A percentile compares a stretch with the other conserved stretches of the same genome.
These are phyloP conservation scores for Rhorus exstirpatorius DNA, from an alignment of 2,888 invertebrate species.

Conservation along the genomic window DNA sequence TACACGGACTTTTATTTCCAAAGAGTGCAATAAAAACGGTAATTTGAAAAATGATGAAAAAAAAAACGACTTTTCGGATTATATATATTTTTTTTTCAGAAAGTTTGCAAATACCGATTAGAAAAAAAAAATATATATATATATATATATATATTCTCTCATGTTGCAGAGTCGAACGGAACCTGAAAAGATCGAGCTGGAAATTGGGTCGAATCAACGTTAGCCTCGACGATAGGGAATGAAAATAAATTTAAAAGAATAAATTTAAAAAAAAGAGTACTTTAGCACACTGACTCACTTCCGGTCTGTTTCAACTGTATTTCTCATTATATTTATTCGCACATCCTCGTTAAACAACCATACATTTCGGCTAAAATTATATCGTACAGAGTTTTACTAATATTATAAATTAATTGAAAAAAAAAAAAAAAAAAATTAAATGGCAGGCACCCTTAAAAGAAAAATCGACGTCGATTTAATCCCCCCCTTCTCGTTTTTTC, in stretches of 20 bases:
- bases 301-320: conserved; percentile 18
- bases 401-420: conserved; percentile 44
- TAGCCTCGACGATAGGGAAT: conserved; percentile 28
- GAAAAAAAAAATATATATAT: conserved; percentile 3
- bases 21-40: conserved; percentile 66
- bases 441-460: conserved; percentile 12
- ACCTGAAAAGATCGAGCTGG: conserved; percentile 69
- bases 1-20: conserved; percentile 87
- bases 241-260: not conserved
- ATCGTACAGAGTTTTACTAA: not conserved
- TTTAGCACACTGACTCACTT: too few species aligned
- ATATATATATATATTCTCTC: too few species aligned
- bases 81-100: too few species aligned
- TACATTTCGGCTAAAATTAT: conserved; percentile 47
- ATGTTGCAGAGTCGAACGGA: conserved; percentile 67
- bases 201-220: conserved; percentile 62
- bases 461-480: too few species aligned
- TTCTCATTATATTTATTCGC: conserved; percentile 31
- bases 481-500: too few species aligned
- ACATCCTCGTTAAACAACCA: conserved; percentile 3
- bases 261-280: not conserved
- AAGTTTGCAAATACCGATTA: too few species aligned
- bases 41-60: too few species aligned
- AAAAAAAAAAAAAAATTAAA: conserved; percentile 37
- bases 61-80: too few species aligned